Evolutionary conservation across 1,140 invertebrate species (phyloP).

Genomic region (Wiebesia pumilae): DNA sequence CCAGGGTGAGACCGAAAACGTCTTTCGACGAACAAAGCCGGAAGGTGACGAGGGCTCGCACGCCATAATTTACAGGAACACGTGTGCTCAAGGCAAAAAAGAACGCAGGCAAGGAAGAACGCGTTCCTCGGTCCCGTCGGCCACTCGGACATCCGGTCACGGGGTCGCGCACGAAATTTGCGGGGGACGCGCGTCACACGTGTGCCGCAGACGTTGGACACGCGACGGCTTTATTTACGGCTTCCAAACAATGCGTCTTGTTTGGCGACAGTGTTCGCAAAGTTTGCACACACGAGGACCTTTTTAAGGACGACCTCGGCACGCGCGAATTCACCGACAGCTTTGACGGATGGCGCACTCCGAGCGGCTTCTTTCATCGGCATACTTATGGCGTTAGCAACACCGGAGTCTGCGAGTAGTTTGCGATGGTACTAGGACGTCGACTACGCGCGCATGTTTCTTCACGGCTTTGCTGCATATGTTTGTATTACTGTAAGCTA

Average conservation of each 20-base stretch:
- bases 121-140: no score
- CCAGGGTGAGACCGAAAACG: background rate
- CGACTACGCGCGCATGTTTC: no score
- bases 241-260: background rate
- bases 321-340: slow-evolving; percentile 4
- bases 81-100: background rate
- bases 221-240: slow-evolving; percentile 16
- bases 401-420: background rate
- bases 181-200: slow-evolving; percentile 15
- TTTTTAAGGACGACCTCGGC: background rate
- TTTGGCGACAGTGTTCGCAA: background rate
- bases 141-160: slow-evolving; percentile 32
- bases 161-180: slow-evolving; percentile 12
- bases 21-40: background rate
- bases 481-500: background rate
- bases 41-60: background rate
- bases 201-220: slow-evolving; percentile 37
- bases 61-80: background rate
- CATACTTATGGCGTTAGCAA: background rate
- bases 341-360: background rate
- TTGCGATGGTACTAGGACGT: no score
- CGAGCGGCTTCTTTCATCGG: background rate
- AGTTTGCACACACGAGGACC: background rate
- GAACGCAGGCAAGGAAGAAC: no score
- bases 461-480: background rate